Evolutionary conservation across 1,140 invertebrate species (phyloP), one percentile per base, ranked within the genome.

Genomic region (Aphaenogaster floridana): DNA sequence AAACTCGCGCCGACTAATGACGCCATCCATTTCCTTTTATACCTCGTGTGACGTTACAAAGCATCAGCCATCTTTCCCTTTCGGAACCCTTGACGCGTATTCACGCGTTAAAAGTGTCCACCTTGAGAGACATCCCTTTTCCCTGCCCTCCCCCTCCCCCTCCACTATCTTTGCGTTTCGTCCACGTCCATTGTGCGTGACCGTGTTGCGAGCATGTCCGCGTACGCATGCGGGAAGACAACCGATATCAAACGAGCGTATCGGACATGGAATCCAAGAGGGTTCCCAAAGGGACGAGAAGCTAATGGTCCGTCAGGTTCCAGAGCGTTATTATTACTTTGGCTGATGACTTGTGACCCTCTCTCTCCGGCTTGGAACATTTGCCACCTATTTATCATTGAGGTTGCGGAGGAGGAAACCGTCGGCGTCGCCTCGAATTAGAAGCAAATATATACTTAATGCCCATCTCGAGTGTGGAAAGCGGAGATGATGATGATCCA

Each of bases 1-100:
- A 86, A 86, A 89, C 63, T 68, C 83, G 78, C 50, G 48, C 68
- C 57, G 72, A 71, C 86, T 93, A 93, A 93, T 91, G 89, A 91
- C 72, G 78, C 85, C 68, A 87, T 92, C 83, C 71, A 86, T 93
- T 90, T 87, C 66, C 87, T 89, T 93, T 90, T 90, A 89, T 86
- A 86, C 76, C 77, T 76, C 88, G 81, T 63, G 69, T 80, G 81
- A 90, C 83, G 79, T 88, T 89, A 91, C 81, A 89, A 91, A 89
- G 81, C 86, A 80, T 80, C 64, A 69, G 39, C 83, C 87, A 79
- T 89, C 68, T 64, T 42, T 87, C 81, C 63, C 77, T 77, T 48
- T 63, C 74, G 39, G 66, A 79, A 79, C 76, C 87, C 69, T 76
- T 76, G 61, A 87, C 85, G 45, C 77, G 77, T 76, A 86, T 81